Base-by-base conservation (phyloP, 2,797 vertebrate species). In the Myotis findleyi region DNA sequence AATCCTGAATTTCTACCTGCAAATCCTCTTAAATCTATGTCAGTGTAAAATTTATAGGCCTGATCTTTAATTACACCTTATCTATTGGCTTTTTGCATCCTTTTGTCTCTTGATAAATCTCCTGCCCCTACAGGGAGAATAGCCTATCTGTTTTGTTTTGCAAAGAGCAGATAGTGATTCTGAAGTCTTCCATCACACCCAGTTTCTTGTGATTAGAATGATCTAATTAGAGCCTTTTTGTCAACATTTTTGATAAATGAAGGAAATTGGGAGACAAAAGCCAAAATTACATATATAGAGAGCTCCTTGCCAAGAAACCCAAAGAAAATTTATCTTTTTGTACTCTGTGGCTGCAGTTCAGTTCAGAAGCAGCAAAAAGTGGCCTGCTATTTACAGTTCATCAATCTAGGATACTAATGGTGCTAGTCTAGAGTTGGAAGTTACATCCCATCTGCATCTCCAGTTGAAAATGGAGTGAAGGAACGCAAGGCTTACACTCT, bases 191-290 rank as follows among this genome's bases (percentile, higher is more conserved):
- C 92, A 96, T 98, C 97, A 97, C 91, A 94, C 91, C 94, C 96
- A 91, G 82, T 98, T 98, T 95, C 96, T 98, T 96, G 95, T 96
- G 97, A 98, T 98, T 98, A 98, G 94, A 84, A 95, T 97, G 96
- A 97, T 96, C 98, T 98, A 98, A 99, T 99, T 98, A 98, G 97
- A 97, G 95, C 69, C 92, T 96, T 64, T 97, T 97, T 96, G 96
- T 98, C 97, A 97, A 95, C 97, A 44, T 97, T 96, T 92, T 88
- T 98, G 93, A 97, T 97, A 96, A 97, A 98, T 97, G 91, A 82
- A 89, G 72, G 96, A 96, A 97, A 97, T 88, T 86, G 93, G 82
- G 64, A 97, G 93, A 96, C 95, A 97, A 96, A 95, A 80, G 95
- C 95, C 93, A 66, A 94, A 97, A 98, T 95, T 51, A 93, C 82